Evolutionary conservation across 2,888 invertebrate genomes (phyloP).

Genomic region (Drosophila helvetica): DNA sequence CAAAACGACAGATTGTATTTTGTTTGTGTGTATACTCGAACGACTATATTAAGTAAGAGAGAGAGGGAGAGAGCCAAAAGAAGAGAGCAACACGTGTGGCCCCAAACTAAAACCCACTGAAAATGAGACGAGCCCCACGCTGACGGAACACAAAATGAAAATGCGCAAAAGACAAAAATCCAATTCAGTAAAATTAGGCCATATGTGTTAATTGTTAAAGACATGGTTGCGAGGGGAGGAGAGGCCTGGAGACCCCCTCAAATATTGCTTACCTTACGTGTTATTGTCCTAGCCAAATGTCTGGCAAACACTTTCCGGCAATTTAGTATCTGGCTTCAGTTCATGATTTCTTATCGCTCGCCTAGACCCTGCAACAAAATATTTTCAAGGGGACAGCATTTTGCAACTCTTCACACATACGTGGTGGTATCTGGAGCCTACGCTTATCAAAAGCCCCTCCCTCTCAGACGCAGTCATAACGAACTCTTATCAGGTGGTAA

Average conservation of each 20-base stretch:
- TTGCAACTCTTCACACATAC: not conserved
- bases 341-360: constrained; percentile 26
- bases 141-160: constrained; percentile 8
- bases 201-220: constrained; percentile 38
- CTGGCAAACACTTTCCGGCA: constrained; percentile 25
- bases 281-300: constrained; percentile 20
- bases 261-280: constrained; percentile 46
- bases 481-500: constrained; percentile 23
- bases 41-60: not conserved
- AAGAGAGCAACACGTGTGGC: constrained; percentile 35
- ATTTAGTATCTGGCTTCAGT: constrained; percentile 18
- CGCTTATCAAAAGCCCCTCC: constrained; percentile 24
- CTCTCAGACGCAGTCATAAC: constrained; percentile 11
- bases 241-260: not conserved
- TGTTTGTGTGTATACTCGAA: constrained; percentile 3
- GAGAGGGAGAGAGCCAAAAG: constrained; percentile 9
- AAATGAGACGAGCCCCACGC: constrained; percentile 2
- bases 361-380: not conserved
- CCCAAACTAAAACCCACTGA: constrained; percentile 7
- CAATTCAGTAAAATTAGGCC: constrained; percentile 35
- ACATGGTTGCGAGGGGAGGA: not conserved
- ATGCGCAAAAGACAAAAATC: constrained; percentile 34
- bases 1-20: constrained; percentile 24
- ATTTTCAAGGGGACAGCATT: constrained; percentile 25
- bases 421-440: not conserved